phyloP scores from a whole-genome alignment of 2,888 invertebrate genomes.

The Philopedon plagiatum region DNA sequence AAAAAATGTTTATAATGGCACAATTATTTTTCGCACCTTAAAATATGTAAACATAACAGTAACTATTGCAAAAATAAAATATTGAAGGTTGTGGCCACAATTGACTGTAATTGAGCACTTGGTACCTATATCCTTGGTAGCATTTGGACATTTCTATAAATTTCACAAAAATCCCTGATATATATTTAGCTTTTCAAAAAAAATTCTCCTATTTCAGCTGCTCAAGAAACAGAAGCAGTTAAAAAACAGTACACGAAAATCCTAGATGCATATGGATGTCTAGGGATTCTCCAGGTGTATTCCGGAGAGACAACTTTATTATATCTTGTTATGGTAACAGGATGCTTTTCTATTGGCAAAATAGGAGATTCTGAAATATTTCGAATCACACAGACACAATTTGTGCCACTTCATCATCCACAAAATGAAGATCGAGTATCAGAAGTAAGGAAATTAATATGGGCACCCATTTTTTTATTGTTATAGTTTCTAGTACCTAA shows the following conservation, averaged over 20 bases:
- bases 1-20: too few relatives aligned
- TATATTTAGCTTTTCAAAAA: too few relatives aligned
- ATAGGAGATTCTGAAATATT: constrained; percentile 96
- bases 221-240: constrained; percentile 90
- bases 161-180: too few relatives aligned
- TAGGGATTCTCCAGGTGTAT: constrained; percentile 93
- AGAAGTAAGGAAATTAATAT: constrained; percentile 68
- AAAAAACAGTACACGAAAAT: constrained; percentile 92
- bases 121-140: too few relatives aligned
- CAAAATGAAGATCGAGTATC: constrained; percentile 75
- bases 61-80: too few relatives aligned
- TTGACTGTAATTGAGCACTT: too few relatives aligned
- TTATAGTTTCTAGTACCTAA: neutral
- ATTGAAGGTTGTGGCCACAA: too few relatives aligned
- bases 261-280: constrained; percentile 94
- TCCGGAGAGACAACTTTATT: constrained; percentile 87
- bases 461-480: neutral
- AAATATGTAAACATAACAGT: too few relatives aligned
- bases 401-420: constrained; percentile 87
- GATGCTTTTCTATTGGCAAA: constrained; percentile 97
- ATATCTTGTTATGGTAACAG: constrained; percentile 94
- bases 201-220: too few relatives aligned
- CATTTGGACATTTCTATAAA: too few relatives aligned
- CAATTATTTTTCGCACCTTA: too few relatives aligned
- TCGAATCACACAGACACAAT: constrained; percentile 92